phyloP scores from a whole-genome alignment of 1,140 invertebrate species.

The Drosophila simulans region DNA sequence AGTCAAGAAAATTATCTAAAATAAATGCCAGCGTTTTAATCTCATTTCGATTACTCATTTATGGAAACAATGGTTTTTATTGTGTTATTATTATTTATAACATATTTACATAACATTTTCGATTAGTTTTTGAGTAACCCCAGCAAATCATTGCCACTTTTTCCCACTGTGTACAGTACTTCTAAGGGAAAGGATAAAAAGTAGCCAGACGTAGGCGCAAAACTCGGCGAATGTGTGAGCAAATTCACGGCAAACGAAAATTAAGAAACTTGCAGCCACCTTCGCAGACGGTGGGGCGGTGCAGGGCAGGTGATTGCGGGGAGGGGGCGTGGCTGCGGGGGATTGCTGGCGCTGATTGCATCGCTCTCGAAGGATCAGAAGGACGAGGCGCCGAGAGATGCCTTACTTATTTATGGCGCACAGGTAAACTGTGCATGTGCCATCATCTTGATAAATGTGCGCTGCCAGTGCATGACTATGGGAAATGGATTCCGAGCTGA shows the following conservation, averaged over 20 bases:
- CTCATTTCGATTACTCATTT: no score
- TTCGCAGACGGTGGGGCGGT: neutral
- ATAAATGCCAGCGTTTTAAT: no score
- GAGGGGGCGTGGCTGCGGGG: conserved; percentile 27
- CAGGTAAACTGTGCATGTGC: conserved; percentile 47
- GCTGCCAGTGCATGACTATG: conserved; percentile 48
- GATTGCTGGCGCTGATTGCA: conserved; percentile 46
- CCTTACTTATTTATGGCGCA: conserved; percentile 71
- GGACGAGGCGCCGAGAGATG: conserved; percentile 20
- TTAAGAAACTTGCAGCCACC: conserved; percentile 69
- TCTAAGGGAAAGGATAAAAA: conserved; percentile 19
- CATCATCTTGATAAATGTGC: conserved; percentile 68
- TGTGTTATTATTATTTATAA: no score
- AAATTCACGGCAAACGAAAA: conserved; percentile 68
- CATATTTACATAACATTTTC: no score
- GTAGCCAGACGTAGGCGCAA: conserved; percentile 37
- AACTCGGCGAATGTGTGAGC: conserved; percentile 35
- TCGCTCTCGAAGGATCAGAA: conserved; percentile 15
- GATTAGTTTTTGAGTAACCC: no score
- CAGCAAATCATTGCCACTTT: neutral
- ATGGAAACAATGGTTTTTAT: no score
- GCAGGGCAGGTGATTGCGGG: neutral
- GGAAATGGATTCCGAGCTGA: conserved; percentile 67
- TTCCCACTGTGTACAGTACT: conserved; percentile 3
- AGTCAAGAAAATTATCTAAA: no score